These are phyloP conservation scores for Drosophila merina DNA, from an alignment of 2,888 invertebrate genomes.

Conservation along the genomic window DNA sequence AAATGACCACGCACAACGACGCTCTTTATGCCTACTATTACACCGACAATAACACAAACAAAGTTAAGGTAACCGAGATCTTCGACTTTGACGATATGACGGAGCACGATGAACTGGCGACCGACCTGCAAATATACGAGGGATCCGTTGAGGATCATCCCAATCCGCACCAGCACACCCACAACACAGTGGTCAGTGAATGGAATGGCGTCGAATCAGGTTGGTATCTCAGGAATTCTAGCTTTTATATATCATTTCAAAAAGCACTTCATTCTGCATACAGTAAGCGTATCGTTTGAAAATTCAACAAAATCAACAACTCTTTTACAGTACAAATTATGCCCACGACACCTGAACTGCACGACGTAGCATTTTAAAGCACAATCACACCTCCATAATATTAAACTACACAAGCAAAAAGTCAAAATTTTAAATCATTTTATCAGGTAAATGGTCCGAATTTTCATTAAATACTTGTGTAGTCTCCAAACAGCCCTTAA, in stretches of 20 bases:
- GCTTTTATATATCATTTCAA: not conserved
- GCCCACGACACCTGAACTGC: constrained; percentile 81
- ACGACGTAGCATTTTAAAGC: constrained; percentile 81
- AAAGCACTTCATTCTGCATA: constrained; percentile 32
- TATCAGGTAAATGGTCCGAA: constrained; percentile 60
- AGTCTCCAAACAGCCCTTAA: not conserved
- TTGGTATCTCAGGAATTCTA: constrained; percentile 49
- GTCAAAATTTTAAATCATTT: constrained; percentile 46
- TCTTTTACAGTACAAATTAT: constrained; percentile 83
- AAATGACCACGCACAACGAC: constrained; percentile 93
- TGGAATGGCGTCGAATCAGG: constrained; percentile 84
- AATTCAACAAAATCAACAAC: constrained; percentile 31
- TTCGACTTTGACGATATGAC: constrained; percentile 89
- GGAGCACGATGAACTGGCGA: constrained; percentile 88
- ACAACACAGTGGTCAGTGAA: constrained; percentile 82
- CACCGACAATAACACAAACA: constrained; percentile 91
- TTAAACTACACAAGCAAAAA: constrained; percentile 36
- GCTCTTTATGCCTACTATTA: constrained; percentile 95
- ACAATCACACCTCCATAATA: constrained; percentile 37
- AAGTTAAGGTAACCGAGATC: constrained; percentile 95
- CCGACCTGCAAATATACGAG: constrained; percentile 82
- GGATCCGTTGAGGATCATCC: constrained; percentile 82
- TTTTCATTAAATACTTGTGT: constrained; percentile 9
- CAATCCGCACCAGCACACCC: constrained; percentile 81
- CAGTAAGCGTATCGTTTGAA: constrained; percentile 34